These are phyloP conservation scores for Danaus plexippus DNA, from an alignment of 1,140 invertebrate species.

Conservation along the genomic window DNA sequence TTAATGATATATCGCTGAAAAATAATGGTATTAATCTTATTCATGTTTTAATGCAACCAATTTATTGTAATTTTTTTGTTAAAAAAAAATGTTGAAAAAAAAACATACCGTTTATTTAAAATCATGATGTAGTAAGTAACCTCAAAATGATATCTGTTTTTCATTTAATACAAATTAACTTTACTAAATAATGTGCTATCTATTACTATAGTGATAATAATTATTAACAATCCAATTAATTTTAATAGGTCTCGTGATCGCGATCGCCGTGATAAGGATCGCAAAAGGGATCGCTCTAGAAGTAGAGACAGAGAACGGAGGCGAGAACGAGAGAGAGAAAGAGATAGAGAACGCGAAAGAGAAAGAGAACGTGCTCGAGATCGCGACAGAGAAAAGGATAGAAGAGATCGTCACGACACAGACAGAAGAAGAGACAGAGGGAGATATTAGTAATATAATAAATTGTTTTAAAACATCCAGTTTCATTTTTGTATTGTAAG, in stretches of 20 bases:
- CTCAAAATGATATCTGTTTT: background rate
- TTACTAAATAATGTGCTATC: slow-evolving; percentile 4
- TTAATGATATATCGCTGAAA: too few species aligned
- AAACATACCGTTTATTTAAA: slow-evolving; percentile 1
- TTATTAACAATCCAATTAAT: slow-evolving; percentile 3
- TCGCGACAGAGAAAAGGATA: slow-evolving; percentile 48
- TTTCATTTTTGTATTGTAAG: too few species aligned
- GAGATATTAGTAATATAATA: slow-evolving; percentile 48
- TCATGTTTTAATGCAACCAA: too few species aligned
- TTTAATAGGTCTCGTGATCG: slow-evolving; percentile 70
- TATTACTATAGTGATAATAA: background rate
- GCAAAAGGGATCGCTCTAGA: slow-evolving; percentile 58
- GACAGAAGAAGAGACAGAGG: slow-evolving; percentile 59
- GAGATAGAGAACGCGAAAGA: slow-evolving; percentile 62
- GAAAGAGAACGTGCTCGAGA: slow-evolving; percentile 49
- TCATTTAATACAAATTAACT: background rate
- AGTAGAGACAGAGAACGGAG: slow-evolving; percentile 65
- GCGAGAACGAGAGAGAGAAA: slow-evolving; percentile 56
- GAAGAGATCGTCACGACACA: slow-evolving; percentile 54
- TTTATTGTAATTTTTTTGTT: too few species aligned
- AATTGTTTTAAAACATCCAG: slow-evolving; percentile 4
- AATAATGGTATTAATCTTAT: too few species aligned
- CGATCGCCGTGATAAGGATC: slow-evolving; percentile 72
- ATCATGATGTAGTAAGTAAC: background rate
- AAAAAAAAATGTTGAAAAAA: background rate